Evolutionary conservation across 92 coral and sea anemone genomes (phyloP).

Genomic region (Diadumene lineata): DNA sequence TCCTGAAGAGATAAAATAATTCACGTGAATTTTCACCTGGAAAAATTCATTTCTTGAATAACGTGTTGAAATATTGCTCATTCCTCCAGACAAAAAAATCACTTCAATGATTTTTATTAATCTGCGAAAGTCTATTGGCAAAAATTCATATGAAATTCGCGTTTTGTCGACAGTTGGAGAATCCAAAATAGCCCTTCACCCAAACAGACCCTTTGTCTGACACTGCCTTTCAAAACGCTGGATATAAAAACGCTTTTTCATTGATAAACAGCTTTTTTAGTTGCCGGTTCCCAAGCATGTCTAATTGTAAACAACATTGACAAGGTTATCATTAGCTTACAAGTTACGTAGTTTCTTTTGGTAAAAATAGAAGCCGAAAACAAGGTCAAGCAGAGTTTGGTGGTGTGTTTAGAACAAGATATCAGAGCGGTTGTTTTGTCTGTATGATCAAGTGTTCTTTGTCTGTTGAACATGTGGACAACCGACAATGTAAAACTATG

Average conservation of each 20-base stretch:
- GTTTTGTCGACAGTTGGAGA: too few relatives aligned
- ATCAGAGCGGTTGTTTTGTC: constrained; percentile 7
- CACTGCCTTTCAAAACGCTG: background rate
- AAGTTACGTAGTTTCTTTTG: constrained; percentile 6
- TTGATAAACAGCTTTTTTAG: background rate
- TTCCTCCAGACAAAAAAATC: too few relatives aligned
- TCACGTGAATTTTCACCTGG: too few relatives aligned
- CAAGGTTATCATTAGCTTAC: background rate
- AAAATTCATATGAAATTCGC: too few relatives aligned
- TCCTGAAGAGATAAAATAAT: too few relatives aligned
- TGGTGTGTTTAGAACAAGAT: background rate
- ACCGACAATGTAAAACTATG: too few relatives aligned
- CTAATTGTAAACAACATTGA: background rate
- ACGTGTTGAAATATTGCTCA: too few relatives aligned
- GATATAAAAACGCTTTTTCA: background rate
- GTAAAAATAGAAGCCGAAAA: constrained; percentile 16
- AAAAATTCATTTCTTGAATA: too few relatives aligned
- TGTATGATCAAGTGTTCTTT: constrained; percentile 15
- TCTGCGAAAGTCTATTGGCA: too few relatives aligned
- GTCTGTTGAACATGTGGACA: background rate
- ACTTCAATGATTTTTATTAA: too few relatives aligned
- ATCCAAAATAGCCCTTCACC: background rate
- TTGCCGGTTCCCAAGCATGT: background rate
- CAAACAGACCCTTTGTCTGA: background rate
- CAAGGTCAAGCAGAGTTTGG: background rate